Percentiles rank a stretch among this genome's conserved stretches.
These are phyloP conservation scores for Pardalotus punctatus DNA, from an alignment of 2,113 vertebrate species.

Conservation along the genomic window DNA sequence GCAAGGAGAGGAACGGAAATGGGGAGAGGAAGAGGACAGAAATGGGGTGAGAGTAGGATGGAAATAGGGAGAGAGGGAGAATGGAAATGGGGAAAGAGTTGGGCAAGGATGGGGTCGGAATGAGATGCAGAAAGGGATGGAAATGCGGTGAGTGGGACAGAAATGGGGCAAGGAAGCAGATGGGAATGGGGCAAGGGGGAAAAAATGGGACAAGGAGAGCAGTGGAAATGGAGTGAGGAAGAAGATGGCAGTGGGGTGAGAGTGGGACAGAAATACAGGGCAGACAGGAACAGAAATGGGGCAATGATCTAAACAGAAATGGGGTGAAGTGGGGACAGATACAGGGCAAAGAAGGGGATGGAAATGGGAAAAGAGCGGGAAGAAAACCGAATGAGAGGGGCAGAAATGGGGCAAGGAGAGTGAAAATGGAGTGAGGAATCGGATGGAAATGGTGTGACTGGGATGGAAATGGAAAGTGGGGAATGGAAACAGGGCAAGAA, in stretches of 20 bases:
- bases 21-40: background rate
- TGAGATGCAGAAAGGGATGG: background rate
- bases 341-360: background rate
- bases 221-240: background rate
- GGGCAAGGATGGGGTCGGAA: background rate
- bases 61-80: background rate
- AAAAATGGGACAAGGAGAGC: background rate
- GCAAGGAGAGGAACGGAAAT: background rate
- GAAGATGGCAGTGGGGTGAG: background rate
- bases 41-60: accelerated
- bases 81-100: background rate
- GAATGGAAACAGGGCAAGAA: background rate
- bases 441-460: background rate
- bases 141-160: background rate
- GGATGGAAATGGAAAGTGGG: background rate
- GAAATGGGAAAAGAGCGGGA: background rate
- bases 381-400: background rate
- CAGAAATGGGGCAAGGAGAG: background rate
- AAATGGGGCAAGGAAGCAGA: background rate
- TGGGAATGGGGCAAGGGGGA: background rate
- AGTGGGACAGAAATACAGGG: background rate
- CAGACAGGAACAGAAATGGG: background rate
- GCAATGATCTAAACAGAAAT: background rate
- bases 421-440: background rate
- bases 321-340: background rate